Percentiles rank a stretch among this genome's conserved stretches.
These are phyloP conservation scores for Brachionus angularis DNA, from an alignment of 1,140 invertebrate species.

Conservation along the genomic window DNA sequence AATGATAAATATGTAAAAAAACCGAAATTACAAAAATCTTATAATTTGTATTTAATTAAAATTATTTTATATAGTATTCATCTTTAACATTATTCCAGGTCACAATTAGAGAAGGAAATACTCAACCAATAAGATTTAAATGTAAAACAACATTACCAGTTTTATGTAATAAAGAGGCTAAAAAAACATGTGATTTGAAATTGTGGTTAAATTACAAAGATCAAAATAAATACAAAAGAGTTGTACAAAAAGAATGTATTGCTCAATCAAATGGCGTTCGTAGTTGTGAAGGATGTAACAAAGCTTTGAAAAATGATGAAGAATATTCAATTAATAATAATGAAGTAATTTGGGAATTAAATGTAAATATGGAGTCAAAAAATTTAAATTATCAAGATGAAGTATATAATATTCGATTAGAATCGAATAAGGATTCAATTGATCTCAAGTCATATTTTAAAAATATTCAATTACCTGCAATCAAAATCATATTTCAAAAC, in stretches of 20 bases:
- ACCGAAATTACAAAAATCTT: background rate
- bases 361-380: too few relatives aligned
- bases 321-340: too few relatives aligned
- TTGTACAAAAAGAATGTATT: background rate
- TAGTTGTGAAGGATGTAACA: background rate
- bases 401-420: too few relatives aligned
- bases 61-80: background rate
- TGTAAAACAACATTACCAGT: background rate
- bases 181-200: background rate
- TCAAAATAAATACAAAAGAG: background rate
- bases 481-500: too few relatives aligned
- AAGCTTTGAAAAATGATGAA: background rate
- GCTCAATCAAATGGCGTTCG: background rate
- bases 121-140: background rate
- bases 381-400: too few relatives aligned
- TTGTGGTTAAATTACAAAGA: background rate
- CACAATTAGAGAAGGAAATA: background rate
- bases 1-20: background rate
- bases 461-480: too few relatives aligned
- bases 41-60: background rate
- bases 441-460: too few relatives aligned
- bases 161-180: background rate
- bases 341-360: too few relatives aligned
- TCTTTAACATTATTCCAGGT: background rate
- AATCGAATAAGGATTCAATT: too few relatives aligned